Evolutionary conservation across 1,140 invertebrate genomes (phyloP).

Genomic region (Liolophura sinensis): DNA sequence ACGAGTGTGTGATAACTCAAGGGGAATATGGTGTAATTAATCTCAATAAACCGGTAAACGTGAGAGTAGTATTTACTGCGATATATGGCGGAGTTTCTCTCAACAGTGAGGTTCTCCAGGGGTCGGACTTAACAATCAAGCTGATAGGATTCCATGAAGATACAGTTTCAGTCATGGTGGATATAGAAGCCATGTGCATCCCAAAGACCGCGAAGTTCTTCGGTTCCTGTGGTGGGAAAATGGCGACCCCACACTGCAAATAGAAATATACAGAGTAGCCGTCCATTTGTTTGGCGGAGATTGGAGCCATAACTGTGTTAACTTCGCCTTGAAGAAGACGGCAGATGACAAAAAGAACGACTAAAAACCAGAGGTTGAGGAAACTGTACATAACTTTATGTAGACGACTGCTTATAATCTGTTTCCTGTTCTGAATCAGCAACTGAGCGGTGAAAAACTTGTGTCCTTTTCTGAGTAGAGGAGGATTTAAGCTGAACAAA

Average conservation of each 20-base stretch:
- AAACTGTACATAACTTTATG: constrained; percentile 4
- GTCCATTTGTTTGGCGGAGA: constrained; percentile 14
- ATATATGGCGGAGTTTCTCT: constrained; percentile 24
- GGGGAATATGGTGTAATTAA: constrained; percentile 9
- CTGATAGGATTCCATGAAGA: neutral
- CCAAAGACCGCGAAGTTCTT: constrained; percentile 2
- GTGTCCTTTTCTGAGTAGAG: neutral
- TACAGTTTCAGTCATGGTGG: no score
- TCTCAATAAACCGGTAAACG: constrained; percentile 16
- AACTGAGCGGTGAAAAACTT: neutral
- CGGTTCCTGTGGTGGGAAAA: constrained; percentile 11
- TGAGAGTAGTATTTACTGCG: constrained; percentile 23
- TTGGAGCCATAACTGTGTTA: constrained; percentile 7
- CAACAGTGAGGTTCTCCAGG: constrained; percentile 25
- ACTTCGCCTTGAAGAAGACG: constrained; percentile 5
- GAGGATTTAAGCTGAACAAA: constrained; percentile 5
- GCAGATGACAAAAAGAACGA: neutral
- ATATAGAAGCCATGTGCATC: neutral
- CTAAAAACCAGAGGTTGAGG: neutral
- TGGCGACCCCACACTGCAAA: neutral
- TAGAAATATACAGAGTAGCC: constrained; percentile 11
- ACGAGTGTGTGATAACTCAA: neutral
- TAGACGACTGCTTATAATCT: constrained; percentile 6
- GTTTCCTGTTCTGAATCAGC: neutral
- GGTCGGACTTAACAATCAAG: constrained; percentile 50